Evolutionary conservation across 2,113 vertebrate genomes (phyloP).

Genomic region (Oophaga pumilio): DNA sequence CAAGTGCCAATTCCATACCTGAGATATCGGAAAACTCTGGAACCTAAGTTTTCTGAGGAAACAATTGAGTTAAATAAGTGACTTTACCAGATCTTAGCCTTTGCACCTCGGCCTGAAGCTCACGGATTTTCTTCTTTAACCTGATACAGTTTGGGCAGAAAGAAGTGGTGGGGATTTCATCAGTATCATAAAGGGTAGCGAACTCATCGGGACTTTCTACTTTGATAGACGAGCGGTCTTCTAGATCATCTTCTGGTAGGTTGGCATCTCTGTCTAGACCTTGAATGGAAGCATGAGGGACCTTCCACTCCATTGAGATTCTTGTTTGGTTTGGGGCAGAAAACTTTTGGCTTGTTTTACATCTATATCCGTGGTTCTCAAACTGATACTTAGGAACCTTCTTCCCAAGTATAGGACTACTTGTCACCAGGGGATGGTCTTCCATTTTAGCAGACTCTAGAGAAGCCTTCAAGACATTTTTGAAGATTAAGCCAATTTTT

Average conservation of each 20-base stretch:
- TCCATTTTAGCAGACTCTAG: slow-evolving; percentile 76
- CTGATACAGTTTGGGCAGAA: slow-evolving; percentile 94
- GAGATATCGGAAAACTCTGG: slow-evolving; percentile 83
- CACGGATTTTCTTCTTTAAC: slow-evolving; percentile 87
- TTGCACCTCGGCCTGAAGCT: slow-evolving; percentile 90
- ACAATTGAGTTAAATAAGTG: slow-evolving; percentile 66
- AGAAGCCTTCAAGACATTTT: slow-evolving; percentile 89
- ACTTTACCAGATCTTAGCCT: slow-evolving; percentile 82
- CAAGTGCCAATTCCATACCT: slow-evolving; percentile 74
- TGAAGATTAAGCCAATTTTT: slow-evolving; percentile 94
- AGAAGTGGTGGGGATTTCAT: slow-evolving; percentile 85
- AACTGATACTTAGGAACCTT: slow-evolving; percentile 72
- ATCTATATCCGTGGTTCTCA: slow-evolving; percentile 67
- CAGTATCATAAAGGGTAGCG: slow-evolving; percentile 67
- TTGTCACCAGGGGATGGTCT: slow-evolving; percentile 71
- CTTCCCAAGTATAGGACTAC: slow-evolving; percentile 72
- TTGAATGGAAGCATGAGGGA: slow-evolving; percentile 64
- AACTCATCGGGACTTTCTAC: slow-evolving; percentile 80
- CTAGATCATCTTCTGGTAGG: slow-evolving; percentile 71
- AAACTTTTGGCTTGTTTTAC: slow-evolving; percentile 60
- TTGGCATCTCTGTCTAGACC: slow-evolving; percentile 67
- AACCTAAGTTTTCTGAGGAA: slow-evolving; percentile 81
- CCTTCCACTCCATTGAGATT: slow-evolving; percentile 72
- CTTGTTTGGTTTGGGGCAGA: slow-evolving; percentile 66
- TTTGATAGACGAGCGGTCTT: slow-evolving; percentile 76